phyloP scores from a whole-genome alignment of 2,888 invertebrate species.

The Matsumyia berberina region DNA sequence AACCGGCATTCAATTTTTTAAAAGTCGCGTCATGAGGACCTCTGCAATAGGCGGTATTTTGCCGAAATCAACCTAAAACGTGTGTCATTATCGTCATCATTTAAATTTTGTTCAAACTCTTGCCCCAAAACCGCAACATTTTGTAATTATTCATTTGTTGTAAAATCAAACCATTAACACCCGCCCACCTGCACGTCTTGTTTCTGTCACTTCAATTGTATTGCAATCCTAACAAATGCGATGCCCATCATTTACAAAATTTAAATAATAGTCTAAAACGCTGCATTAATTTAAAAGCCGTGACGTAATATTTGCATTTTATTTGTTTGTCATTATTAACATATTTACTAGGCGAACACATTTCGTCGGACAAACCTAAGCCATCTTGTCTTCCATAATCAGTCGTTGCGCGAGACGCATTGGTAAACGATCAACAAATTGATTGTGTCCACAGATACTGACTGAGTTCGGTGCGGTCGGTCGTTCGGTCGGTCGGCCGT shows the following conservation, averaged over 20 bases:
- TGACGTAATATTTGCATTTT: slow-evolving; percentile 56
- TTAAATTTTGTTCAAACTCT: too few species aligned
- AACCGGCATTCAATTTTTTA: too few species aligned
- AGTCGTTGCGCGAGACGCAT: slow-evolving; percentile 37
- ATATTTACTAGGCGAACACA: slow-evolving; percentile 36
- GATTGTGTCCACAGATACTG: slow-evolving; percentile 29
- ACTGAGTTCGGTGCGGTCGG: background rate
- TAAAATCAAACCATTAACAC: background rate
- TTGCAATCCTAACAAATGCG: slow-evolving; percentile 31
- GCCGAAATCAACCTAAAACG: too few species aligned
- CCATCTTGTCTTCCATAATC: slow-evolving; percentile 29
- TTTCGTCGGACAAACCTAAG: slow-evolving; percentile 21
- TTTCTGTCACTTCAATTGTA: slow-evolving; percentile 20
- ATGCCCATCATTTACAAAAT: slow-evolving; percentile 51
- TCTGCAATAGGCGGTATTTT: too few species aligned
- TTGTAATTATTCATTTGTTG: background rate
- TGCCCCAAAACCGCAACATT: too few species aligned
- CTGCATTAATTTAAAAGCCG: slow-evolving; percentile 9
- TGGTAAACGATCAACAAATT: slow-evolving; percentile 29
- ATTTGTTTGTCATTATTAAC: slow-evolving; percentile 30
- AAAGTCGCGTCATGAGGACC: too few species aligned
- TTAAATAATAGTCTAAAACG: slow-evolving; percentile 25
- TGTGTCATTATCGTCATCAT: too few species aligned
- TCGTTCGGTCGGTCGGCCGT: background rate
- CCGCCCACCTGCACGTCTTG: slow-evolving; percentile 7